phyloP scores from a whole-genome alignment of 2,797 vertebrate species.

The Apodemus agrarius region DNA sequence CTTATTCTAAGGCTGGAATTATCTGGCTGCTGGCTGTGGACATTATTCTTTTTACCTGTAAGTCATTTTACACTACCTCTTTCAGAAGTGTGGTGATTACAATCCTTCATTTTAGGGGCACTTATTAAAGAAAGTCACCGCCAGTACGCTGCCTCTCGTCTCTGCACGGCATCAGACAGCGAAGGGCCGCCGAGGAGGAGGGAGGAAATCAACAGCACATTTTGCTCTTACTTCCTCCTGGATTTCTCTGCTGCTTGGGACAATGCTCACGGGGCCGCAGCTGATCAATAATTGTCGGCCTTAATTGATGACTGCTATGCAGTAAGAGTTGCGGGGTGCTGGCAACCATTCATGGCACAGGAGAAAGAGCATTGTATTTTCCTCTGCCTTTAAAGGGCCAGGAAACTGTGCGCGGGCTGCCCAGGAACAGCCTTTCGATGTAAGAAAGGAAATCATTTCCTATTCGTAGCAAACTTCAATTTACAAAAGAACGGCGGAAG shows the following conservation, averaged over 20 bases:
- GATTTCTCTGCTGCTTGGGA: background rate
- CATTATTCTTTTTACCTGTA: slow-evolving; percentile 55
- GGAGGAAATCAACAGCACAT: background rate
- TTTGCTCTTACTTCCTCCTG: slow-evolving; percentile 6
- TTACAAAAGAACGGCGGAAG: slow-evolving; percentile 77
- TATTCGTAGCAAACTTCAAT: slow-evolving; percentile 75
- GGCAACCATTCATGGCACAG: slow-evolving; percentile 54
- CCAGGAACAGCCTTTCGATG: slow-evolving; percentile 63
- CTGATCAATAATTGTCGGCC: slow-evolving; percentile 47
- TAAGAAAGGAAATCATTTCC: slow-evolving; percentile 66
- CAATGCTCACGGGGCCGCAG: slow-evolving; percentile 49
- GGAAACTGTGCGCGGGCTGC: slow-evolving; percentile 62
- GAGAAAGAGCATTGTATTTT: slow-evolving; percentile 6
- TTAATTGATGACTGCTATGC: background rate
- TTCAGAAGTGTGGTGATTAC: background rate
- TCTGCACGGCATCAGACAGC: background rate
- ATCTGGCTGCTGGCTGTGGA: background rate
- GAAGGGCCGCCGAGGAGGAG: background rate
- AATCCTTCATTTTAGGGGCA: background rate
- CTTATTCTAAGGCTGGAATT: slow-evolving; percentile 16
- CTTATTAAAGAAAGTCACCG: background rate
- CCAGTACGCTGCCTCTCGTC: background rate
- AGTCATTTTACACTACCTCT: background rate
- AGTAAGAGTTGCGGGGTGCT: slow-evolving; percentile 6
- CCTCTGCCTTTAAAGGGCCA: slow-evolving; percentile 44